Percentiles rank a stretch among this genome's conserved stretches.
Conservation (phyloP, 2,888 invertebrate species). For the Heliothis peltigera region DNA sequence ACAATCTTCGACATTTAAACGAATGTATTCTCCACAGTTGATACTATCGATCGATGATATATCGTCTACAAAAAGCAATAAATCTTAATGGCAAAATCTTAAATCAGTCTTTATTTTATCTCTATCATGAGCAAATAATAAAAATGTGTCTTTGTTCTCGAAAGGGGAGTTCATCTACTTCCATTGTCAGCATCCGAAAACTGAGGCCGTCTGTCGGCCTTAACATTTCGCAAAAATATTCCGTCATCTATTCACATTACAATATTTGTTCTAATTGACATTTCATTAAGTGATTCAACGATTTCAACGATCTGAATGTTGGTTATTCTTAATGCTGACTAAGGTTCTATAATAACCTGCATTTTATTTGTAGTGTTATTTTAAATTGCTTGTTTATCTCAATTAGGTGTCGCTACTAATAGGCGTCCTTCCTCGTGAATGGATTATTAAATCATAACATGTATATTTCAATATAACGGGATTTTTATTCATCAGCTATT, state of each 20-base stretch:
- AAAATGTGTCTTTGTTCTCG: slow-evolving; percentile 31
- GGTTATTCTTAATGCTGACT: not conserved
- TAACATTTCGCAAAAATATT: slow-evolving; percentile 51
- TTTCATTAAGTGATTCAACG: slow-evolving; percentile 18
- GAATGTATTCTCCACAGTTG: not conserved
- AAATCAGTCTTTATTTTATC: slow-evolving; percentile 7
- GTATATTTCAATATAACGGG: not conserved
- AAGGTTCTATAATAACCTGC: slow-evolving; percentile 24
- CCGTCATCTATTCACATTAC: slow-evolving; percentile 7
- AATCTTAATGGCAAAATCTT: not conserved
- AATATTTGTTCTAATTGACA: slow-evolving; percentile 35
- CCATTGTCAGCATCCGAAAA: slow-evolving; percentile 34
- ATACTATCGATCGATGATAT: not conserved
- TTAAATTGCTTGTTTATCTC: slow-evolving; percentile 37
- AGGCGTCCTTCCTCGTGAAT: slow-evolving; percentile 17
- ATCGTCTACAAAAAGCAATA: not conserved
- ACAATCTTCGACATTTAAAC: not conserved
- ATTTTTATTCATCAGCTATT: not conserved
- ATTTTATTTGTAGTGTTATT: slow-evolving; percentile 20
- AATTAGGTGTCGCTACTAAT: slow-evolving; percentile 18
- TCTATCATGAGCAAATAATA: not conserved
- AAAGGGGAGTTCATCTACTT: slow-evolving; percentile 33
- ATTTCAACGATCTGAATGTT: slow-evolving; percentile 11
- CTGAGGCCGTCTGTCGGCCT: slow-evolving; percentile 47
- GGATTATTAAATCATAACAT: slow-evolving; percentile 8